These are phyloP conservation scores for Mustelus asterias DNA, from an alignment of 2,113 vertebrate species.

Conservation along the genomic window DNA sequence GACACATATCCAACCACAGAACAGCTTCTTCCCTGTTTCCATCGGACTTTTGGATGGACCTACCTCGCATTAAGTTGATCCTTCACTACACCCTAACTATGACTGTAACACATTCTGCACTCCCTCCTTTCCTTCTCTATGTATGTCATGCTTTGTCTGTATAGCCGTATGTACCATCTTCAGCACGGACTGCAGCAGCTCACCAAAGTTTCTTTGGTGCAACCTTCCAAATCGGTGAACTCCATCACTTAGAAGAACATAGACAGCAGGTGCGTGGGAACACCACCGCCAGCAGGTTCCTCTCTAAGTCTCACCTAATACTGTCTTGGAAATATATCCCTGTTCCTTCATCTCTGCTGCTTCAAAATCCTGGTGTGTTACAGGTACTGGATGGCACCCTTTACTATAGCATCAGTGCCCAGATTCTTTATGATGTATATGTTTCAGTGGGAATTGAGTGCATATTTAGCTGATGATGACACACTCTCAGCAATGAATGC, in stretches of 20 bases:
- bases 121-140: no score
- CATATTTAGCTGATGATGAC: neutral
- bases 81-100: no score
- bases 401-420: neutral
- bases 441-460: neutral
- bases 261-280: neutral
- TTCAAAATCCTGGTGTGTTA: neutral
- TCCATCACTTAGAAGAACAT: neutral
- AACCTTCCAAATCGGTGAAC: neutral
- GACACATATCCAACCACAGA: no score
- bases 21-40: no score
- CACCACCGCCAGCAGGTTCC: neutral
- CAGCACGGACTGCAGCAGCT: neutral
- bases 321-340: neutral
- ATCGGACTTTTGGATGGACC: no score
- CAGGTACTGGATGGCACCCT: neutral
- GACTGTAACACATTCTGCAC: no score
- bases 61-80: no score
- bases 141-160: no score
- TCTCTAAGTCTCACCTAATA: neutral
- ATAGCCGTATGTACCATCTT: neutral
- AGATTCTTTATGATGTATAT: neutral
- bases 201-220: neutral
- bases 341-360: neutral
- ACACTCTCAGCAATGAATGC: neutral